phyloP scores from a whole-genome alignment of 2,113 vertebrate genomes.

The Aegithalos caudatus region DNA sequence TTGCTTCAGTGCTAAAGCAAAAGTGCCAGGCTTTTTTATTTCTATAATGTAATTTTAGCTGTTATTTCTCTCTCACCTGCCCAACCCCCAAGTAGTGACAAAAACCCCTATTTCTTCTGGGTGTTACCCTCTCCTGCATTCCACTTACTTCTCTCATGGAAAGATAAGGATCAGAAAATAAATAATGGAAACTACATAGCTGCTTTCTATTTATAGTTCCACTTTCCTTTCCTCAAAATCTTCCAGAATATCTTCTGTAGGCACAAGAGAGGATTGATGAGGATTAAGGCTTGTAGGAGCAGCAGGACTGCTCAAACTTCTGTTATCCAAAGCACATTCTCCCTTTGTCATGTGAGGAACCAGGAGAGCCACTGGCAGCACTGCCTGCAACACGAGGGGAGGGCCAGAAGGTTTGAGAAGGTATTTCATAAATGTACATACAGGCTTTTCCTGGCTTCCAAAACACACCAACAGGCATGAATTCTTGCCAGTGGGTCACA shows the following conservation, averaged over 20 bases:
- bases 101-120: background rate
- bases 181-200: background rate
- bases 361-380: background rate
- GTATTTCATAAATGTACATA: background rate
- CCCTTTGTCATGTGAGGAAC: background rate
- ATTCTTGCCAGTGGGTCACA: background rate
- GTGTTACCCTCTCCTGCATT: background rate
- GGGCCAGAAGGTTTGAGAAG: background rate
- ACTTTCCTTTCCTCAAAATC: background rate
- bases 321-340: background rate
- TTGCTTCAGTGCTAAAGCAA: background rate
- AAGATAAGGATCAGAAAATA: background rate
- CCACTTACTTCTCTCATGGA: background rate
- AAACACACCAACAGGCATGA: background rate
- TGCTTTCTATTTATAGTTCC: background rate
- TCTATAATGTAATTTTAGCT: background rate
- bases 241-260: background rate
- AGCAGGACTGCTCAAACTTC: background rate
- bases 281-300: background rate
- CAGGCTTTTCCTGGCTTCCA: background rate
- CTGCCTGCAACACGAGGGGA: background rate
- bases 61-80: background rate
- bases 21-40: background rate
- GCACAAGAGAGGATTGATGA: background rate
- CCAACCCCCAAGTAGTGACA: background rate